Evolutionary conservation across 2,888 invertebrate genomes (phyloP).

Genomic region (Amphimallon solstitiale): DNA sequence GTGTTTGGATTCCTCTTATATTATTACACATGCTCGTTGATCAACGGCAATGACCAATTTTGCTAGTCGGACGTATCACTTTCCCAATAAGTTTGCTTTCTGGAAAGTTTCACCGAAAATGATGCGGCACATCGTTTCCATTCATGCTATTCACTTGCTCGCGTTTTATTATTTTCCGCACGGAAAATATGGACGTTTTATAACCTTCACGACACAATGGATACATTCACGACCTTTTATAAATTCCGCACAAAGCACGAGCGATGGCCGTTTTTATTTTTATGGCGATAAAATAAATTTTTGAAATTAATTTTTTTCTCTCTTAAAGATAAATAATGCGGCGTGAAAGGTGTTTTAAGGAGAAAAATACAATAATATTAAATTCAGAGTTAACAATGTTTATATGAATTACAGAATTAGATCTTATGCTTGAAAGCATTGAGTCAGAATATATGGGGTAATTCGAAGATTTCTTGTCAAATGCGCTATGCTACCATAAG

Average conservation of each 20-base stretch:
- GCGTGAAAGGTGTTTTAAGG: not conserved
- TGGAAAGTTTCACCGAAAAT: not conserved
- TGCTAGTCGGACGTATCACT: not conserved
- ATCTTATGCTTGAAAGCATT: too few species aligned
- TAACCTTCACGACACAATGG: slow-evolving; percentile 19
- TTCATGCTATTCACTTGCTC: slow-evolving; percentile 2
- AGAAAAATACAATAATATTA: not conserved
- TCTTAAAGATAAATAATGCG: not conserved
- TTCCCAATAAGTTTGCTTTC: not conserved
- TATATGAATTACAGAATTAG: too few species aligned
- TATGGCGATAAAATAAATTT: slow-evolving; percentile 22
- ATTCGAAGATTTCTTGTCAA: too few species aligned
- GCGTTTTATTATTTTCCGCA: slow-evolving; percentile 54
- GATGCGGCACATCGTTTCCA: not conserved
- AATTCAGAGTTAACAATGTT: too few species aligned
- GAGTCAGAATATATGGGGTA: too few species aligned
- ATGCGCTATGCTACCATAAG: too few species aligned
- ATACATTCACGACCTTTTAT: slow-evolving; percentile 26
- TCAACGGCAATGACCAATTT: not conserved
- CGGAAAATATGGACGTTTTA: slow-evolving; percentile 50
- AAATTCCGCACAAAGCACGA: slow-evolving; percentile 21
- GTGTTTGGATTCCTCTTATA: slow-evolving; percentile 4
- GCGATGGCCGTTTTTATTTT: slow-evolving; percentile 22
- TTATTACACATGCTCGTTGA: slow-evolving; percentile 17
- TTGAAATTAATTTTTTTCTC: slow-evolving; percentile 31